phyloP scores from a whole-genome alignment of 2,888 invertebrate species.

The Platyscelio sp. region DNA sequence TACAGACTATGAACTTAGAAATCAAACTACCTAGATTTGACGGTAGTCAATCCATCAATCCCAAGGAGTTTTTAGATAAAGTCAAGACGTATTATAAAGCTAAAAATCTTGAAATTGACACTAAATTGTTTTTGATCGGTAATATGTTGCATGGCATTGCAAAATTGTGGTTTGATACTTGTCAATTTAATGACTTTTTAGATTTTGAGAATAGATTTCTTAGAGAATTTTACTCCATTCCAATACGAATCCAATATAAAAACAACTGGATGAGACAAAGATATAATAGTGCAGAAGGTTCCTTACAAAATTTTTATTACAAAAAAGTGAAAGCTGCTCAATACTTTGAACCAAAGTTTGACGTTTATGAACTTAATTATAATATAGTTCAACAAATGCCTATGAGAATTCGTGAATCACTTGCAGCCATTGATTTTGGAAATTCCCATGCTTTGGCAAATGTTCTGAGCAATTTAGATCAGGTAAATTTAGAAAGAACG shows the following conservation, averaged over 20 bases:
- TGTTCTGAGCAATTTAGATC: background rate
- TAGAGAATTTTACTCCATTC: conserved; percentile 44
- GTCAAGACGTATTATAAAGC: background rate
- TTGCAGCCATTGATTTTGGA: conserved; percentile 5
- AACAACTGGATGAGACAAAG: conserved; percentile 15
- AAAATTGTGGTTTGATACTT: conserved; percentile 21
- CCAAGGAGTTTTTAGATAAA: background rate
- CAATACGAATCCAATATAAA: conserved; percentile 41
- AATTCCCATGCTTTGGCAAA: background rate
- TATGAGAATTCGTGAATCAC: conserved; percentile 8
- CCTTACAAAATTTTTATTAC: conserved; percentile 33
- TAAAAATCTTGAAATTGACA: background rate
- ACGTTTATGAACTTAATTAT: conserved; percentile 39
- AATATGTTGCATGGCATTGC: conserved; percentile 40
- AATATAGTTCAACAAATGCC: conserved; percentile 38
- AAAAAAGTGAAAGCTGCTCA: conserved; percentile 37
- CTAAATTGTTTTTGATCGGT: background rate
- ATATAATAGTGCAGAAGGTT: conserved; percentile 8
- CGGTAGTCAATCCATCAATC: background rate
- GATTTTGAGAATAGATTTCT: conserved; percentile 20
- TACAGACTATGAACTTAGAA: background rate
- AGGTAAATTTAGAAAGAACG: background rate
- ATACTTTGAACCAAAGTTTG: conserved; percentile 25
- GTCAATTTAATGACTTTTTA: background rate
- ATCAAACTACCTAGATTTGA: background rate